These are phyloP conservation scores for Disparrhopalites patrizii DNA, from an alignment of 2,888 invertebrate species.

Conservation along the genomic window DNA sequence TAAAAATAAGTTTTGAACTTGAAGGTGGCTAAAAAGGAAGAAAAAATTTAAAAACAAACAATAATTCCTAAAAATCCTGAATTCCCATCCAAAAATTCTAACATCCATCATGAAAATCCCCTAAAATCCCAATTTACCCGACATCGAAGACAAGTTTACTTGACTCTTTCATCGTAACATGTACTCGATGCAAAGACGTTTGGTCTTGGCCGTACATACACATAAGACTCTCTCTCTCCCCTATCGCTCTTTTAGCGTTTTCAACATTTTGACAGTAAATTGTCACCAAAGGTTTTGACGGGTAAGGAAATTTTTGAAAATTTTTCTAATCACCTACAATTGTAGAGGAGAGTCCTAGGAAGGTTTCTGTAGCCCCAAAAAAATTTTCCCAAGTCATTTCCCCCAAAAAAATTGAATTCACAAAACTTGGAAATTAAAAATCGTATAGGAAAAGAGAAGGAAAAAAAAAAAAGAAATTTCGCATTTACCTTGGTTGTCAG, in stretches of 20 bases:
- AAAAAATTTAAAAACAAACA: neutral
- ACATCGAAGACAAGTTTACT: neutral
- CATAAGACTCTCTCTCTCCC: too few relatives aligned
- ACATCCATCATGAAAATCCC: neutral
- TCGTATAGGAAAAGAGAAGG: too few relatives aligned
- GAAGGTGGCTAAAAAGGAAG: too few relatives aligned
- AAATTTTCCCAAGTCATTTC: neutral
- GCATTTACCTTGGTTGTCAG: constrained; percentile 52
- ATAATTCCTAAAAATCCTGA: neutral
- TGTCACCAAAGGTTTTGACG: neutral
- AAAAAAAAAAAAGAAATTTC: neutral
- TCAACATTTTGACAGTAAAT: neutral
- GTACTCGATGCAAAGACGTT: too few relatives aligned
- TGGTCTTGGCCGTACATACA: too few relatives aligned
- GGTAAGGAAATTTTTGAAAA: neutral
- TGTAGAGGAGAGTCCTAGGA: neutral
- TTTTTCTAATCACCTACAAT: neutral
- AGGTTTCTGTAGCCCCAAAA: neutral
- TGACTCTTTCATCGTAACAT: too few relatives aligned
- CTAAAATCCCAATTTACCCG: neutral
- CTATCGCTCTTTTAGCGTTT: too few relatives aligned
- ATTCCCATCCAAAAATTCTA: neutral
- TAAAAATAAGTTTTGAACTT: neutral
- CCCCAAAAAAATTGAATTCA: too few relatives aligned
- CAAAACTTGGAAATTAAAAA: too few relatives aligned